Conservation (phyloP, 2,797 vertebrate genomes). For the Sebastes steindachneri region DNA sequence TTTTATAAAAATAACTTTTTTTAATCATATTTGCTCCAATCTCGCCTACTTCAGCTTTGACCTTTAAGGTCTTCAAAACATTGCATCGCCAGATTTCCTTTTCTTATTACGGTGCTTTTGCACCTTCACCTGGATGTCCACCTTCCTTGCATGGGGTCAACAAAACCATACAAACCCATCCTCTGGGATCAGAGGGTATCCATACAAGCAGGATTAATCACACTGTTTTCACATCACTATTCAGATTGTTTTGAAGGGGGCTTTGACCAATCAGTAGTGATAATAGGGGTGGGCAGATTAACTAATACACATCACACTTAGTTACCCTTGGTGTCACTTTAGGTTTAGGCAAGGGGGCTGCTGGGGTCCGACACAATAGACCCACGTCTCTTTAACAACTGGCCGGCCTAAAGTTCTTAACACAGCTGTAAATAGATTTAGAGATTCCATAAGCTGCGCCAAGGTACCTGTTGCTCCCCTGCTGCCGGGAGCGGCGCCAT, state of each 20-base stretch:
- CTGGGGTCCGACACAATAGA: background rate
- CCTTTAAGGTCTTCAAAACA: background rate
- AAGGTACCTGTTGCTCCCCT: constrained; percentile 28
- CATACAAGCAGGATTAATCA: background rate
- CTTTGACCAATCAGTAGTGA: too few species aligned
- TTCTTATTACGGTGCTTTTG: background rate
- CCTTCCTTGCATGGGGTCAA: background rate
- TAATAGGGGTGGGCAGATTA: too few species aligned
- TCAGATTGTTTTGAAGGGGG: background rate
- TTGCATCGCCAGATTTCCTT: background rate
- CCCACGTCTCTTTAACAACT: background rate
- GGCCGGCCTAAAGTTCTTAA: background rate
- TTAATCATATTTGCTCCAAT: too few species aligned
- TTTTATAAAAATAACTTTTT: too few species aligned
- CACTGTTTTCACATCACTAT: background rate
- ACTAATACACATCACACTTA: too few species aligned
- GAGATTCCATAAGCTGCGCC: constrained; percentile 18
- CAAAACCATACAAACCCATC: background rate
- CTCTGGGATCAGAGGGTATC: background rate
- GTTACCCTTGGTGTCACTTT: too few species aligned
- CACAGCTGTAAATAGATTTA: constrained; percentile 31
- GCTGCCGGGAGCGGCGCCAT: background rate
- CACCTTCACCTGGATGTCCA: background rate
- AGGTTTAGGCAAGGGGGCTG: background rate
- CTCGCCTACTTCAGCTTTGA: background rate